Evolutionary conservation across 2,113 vertebrate species (phyloP).

Genomic region (Hydrochoerus hydrochaeris): DNA sequence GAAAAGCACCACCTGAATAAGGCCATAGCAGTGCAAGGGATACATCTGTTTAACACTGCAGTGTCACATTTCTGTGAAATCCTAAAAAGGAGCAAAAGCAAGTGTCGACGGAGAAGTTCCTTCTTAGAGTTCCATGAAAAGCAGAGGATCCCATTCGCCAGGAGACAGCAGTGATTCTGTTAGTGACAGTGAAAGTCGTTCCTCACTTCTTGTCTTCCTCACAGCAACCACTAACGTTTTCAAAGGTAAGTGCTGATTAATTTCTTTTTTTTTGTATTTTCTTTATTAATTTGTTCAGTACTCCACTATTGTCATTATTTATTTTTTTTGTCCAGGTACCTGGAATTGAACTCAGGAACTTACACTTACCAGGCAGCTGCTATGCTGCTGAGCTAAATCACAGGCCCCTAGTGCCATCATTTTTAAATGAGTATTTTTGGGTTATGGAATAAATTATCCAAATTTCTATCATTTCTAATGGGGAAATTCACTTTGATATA

Average conservation of each 20-base stretch:
- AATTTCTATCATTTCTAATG: background rate
- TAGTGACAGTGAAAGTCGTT: background rate
- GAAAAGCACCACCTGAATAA: background rate
- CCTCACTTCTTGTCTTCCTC: background rate
- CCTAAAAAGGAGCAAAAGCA: background rate
- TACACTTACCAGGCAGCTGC: too few species aligned
- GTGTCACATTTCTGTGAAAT: background rate
- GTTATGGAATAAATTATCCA: background rate
- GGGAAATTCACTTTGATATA: background rate
- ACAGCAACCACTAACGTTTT: background rate
- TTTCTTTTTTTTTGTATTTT: background rate
- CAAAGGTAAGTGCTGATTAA: background rate
- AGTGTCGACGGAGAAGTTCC: background rate
- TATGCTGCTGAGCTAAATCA: too few species aligned
- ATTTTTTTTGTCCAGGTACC: too few species aligned
- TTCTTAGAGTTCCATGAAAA: background rate
- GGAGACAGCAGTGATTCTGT: background rate
- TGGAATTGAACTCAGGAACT: too few species aligned
- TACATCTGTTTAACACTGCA: background rate
- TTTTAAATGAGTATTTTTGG: background rate
- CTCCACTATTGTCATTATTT: background rate
- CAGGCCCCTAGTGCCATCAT: too few species aligned
- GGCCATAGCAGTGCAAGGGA: background rate
- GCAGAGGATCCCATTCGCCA: background rate
- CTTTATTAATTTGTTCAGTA: background rate